Conservation (phyloP, 2,797 vertebrate genomes). For the Aselliscus stoliczkanus region DNA sequence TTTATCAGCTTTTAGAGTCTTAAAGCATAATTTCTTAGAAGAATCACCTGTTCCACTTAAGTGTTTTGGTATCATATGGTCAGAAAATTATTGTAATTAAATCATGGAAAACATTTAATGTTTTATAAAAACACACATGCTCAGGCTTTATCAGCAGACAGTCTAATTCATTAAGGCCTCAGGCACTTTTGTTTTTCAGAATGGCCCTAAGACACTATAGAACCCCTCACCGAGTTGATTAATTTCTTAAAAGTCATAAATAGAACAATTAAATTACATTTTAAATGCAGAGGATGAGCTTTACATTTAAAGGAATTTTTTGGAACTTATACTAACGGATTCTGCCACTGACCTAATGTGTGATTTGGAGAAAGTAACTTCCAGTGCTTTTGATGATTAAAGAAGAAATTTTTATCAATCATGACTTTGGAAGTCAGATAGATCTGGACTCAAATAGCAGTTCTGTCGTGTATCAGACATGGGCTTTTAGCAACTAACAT, state of each 20-base stretch:
- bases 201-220: too few relatives aligned
- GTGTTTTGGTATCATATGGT: neutral
- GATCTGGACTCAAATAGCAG: neutral
- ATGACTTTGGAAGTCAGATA: neutral
- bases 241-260: neutral
- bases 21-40: neutral
- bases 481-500: neutral
- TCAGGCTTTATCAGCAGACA: neutral
- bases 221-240: neutral
- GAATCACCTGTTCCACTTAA: neutral
- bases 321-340: neutral
- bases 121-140: neutral
- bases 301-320: neutral
- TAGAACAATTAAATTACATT: neutral
- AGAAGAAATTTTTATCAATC: neutral
- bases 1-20: neutral
- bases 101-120: neutral
- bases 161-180: neutral
- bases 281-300: neutral
- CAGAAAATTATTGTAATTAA: neutral
- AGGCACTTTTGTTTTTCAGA: neutral
- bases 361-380: neutral
- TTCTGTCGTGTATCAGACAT: neutral
- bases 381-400: neutral
- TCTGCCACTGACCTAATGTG: neutral